phyloP scores from a whole-genome alignment of 2,113 vertebrate genomes.

The Lepus timidus region DNA sequence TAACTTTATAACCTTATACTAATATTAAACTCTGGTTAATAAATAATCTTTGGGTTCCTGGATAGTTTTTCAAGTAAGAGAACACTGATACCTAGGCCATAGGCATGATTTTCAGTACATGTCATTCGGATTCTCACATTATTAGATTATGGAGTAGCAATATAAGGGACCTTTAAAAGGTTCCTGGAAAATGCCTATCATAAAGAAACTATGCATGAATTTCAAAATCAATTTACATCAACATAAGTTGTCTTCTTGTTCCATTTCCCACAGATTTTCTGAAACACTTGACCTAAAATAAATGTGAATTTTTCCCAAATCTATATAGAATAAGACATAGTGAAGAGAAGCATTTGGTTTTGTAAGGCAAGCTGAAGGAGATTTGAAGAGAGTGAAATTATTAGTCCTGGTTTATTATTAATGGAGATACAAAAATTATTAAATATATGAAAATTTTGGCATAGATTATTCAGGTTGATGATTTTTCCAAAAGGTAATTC shows the following conservation, averaged over 20 bases:
- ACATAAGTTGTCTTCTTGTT: too few relatives aligned
- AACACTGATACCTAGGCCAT: neutral
- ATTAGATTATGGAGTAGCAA: neutral
- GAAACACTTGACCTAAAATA: neutral
- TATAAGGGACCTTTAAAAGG: too few relatives aligned
- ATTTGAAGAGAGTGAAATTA: neutral
- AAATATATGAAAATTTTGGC: neutral
- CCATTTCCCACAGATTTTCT: too few relatives aligned
- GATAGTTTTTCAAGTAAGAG: neutral
- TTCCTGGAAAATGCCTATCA: too few relatives aligned
- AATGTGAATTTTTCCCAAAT: neutral
- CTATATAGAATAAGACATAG: neutral
- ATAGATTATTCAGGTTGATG: neutral
- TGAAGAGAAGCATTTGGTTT: neutral
- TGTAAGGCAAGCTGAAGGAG: neutral
- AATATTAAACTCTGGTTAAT: constrained; percentile 39
- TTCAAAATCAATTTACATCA: too few relatives aligned
- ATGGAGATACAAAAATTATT: neutral
- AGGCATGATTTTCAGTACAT: neutral
- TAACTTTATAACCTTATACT: neutral
- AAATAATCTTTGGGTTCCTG: neutral
- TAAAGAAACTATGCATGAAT: too few relatives aligned
- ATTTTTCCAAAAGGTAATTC: neutral
- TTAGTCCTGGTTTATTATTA: neutral
- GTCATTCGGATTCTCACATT: neutral